Evolutionary conservation across 2,888 invertebrate species (phyloP).

Genomic region (Cataglyphis altisquamis): DNA sequence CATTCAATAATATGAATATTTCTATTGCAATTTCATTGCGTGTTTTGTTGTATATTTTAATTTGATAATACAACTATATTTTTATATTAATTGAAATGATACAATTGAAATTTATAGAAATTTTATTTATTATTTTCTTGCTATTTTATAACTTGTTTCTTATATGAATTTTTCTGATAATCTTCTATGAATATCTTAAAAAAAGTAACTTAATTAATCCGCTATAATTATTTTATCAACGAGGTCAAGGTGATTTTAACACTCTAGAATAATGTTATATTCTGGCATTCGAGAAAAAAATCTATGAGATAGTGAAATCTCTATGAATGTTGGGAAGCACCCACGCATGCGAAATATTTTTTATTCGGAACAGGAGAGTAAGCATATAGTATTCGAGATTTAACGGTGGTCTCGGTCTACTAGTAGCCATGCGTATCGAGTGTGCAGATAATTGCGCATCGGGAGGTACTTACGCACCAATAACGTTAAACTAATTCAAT

Average conservation of each 20-base stretch:
- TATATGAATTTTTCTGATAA: neutral
- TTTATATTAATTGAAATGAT: neutral
- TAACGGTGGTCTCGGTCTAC: slow-evolving; percentile 67
- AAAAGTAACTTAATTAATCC: neutral
- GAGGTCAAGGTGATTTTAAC: neutral
- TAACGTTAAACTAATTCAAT: slow-evolving; percentile 30
- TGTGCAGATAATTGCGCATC: slow-evolving; percentile 35
- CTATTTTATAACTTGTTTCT: neutral
- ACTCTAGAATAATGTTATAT: neutral
- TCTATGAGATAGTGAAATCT: slow-evolving; percentile 10
- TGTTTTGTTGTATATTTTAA: neutral
- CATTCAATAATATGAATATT: neutral
- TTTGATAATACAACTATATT: neutral
- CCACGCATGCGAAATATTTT: slow-evolving; percentile 25
- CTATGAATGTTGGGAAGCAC: slow-evolving; percentile 26
- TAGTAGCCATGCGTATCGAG: slow-evolving; percentile 43
- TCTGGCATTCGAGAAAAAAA: neutral
- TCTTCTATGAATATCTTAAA: neutral
- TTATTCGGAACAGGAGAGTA: neutral
- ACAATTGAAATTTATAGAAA: neutral
- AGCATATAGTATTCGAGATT: slow-evolving; percentile 3
- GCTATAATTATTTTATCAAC: neutral
- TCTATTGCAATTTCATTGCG: neutral
- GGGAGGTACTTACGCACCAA: neutral
- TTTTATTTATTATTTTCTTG: neutral